Evolutionary conservation across 2,888 invertebrate genomes (phyloP).

Genomic region (Chymomyza caudatula): DNA sequence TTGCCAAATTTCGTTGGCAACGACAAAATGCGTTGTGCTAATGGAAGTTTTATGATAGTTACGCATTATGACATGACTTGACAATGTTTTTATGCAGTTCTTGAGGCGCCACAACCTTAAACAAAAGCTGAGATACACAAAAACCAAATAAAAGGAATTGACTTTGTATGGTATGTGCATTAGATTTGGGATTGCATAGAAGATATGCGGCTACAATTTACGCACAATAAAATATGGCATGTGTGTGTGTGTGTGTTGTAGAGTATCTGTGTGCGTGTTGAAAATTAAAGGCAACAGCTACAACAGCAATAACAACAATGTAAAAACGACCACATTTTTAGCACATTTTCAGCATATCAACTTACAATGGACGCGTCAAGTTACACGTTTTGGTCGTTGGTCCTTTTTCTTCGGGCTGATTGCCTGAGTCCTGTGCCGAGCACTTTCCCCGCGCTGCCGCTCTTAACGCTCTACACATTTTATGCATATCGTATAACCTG

Average conservation of each 20-base stretch:
- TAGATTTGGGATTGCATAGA: neutral
- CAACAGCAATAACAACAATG: conserved; percentile 5
- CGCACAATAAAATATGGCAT: neutral
- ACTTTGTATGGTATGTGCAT: neutral
- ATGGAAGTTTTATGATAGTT: conserved; percentile 69
- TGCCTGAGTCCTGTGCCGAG: neutral
- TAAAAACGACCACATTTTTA: conserved; percentile 54
- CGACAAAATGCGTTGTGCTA: conserved; percentile 35
- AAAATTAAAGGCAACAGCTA: conserved; percentile 1
- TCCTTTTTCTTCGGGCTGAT: neutral
- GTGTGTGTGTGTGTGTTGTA: neutral
- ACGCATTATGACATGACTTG: conserved; percentile 29
- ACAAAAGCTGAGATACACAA: neutral
- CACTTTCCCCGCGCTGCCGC: neutral
- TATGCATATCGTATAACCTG: conserved; percentile 57
- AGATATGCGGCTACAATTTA: neutral
- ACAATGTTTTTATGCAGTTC: conserved; percentile 1
- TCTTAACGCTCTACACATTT: conserved; percentile 23
- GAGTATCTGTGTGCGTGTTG: neutral
- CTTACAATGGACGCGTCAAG: conserved; percentile 65
- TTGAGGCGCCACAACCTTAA: neutral
- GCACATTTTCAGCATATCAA: conserved; percentile 69
- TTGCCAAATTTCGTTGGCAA: neutral
- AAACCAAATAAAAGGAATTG: neutral
- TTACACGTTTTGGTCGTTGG: conserved; percentile 38